Evolutionary conservation across 2,888 invertebrate genomes (phyloP), one percentile per base, ranked within the genome.

Genomic region (Lochmaea crataegi): DNA sequence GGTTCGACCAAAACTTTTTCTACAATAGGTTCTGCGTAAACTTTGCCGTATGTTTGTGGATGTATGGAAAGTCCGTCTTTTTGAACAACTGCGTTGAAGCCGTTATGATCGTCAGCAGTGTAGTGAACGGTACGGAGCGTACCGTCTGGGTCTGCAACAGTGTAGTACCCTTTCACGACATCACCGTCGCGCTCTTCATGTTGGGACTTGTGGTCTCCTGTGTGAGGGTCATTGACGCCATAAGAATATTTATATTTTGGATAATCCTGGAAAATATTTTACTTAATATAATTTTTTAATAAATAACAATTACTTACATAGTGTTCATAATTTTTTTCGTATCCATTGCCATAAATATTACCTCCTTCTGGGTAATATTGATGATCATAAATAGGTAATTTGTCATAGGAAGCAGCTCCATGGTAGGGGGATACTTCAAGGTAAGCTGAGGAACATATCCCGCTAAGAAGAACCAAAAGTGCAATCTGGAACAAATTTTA

Each of bases 51-150:
- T 12, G 68, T 61, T 38, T 65, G 69, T 6, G 80, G 80, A 71
- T 80, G 80, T 26, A 77, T 73, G 32, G 79, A 69, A 42, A 77
- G 77, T 18, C 80, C 80, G 42, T 71, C 65, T 68, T 75, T 78
- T 26, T 74, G 71, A 12, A 80, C 80, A 10, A 79, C 71, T 1
- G 91, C 91, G 83, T 90, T 90, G 83, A 91, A 91, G 74, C 91
- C 91, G 84, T 51, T 86, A 82, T 84, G 83, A 78, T 90, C 89
- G 78, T 91, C 91, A 32, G 91, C 91, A 80, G 89, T 90, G 86
- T 91, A 91, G 79, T 90, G 90, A 45, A 91, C 91, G 80, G 89
- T 90, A 84, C 91, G 88, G 83, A 87, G 86, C 68, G 90, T 88
- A 80, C 91, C 91, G 79, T 90, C 90, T 10, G 91, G 90, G 79